These are phyloP conservation scores for Thinocorus orbignyianus DNA, from an alignment of 2,113 vertebrate genomes.

Conservation along the genomic window DNA sequence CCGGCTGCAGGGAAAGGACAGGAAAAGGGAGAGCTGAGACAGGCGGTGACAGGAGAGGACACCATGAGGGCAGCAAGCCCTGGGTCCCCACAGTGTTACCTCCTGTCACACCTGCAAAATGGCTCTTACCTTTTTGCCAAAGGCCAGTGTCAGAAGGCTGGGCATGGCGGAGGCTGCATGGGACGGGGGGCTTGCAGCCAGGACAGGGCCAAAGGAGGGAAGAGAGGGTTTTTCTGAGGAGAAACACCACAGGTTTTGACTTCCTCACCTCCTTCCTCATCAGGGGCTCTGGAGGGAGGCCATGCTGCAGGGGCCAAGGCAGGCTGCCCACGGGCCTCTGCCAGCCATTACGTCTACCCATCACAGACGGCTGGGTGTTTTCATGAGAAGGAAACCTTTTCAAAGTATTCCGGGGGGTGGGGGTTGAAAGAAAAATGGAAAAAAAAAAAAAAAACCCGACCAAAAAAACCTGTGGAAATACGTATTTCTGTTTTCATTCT, in stretches of 20 bases:
- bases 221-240: neutral
- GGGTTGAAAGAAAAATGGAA: no score
- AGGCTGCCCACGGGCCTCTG: neutral
- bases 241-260: neutral
- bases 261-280: neutral
- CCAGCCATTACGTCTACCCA: neutral
- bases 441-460: fast-evolving
- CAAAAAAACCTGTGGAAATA: neutral
- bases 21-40: slow-evolving; percentile 4
- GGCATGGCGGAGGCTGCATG: fast-evolving
- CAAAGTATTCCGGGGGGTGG: neutral
- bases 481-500: neutral
- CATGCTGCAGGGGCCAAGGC: fast-evolving
- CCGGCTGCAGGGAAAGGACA: neutral
- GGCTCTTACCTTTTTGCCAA: neutral
- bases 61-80: no score
- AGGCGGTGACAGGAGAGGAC: fast-evolving
- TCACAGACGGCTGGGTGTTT: neutral
- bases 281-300: neutral
- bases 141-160: fast-evolving
- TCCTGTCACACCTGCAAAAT: neutral
- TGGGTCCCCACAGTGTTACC: fast-evolving
- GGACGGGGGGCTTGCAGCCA: fast-evolving
- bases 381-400: neutral
- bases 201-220: neutral